Percentiles rank a stretch among this genome's conserved stretches.
Evolutionary conservation across 2,888 invertebrate genomes (phyloP).

Genomic region (Xylota segnis): DNA sequence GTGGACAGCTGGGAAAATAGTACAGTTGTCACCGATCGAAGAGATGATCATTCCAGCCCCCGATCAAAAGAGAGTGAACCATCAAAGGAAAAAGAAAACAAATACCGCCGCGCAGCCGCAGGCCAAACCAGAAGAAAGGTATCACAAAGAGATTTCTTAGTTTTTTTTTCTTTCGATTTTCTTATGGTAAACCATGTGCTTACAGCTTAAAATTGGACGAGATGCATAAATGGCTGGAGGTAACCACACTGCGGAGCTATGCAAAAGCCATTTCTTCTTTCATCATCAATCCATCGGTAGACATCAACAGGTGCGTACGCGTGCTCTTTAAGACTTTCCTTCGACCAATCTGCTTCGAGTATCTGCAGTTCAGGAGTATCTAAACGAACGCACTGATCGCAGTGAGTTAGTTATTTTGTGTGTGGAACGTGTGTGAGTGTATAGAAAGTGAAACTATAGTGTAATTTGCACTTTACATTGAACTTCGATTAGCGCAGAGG

Average conservation of each 20-base stretch:
- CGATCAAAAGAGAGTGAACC: conserved; percentile 2
- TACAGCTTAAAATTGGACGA: conserved; percentile 21
- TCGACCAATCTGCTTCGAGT: background rate
- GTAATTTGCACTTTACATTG: conserved; percentile 19
- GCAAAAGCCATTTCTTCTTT: conserved; percentile 47
- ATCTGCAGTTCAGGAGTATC: background rate
- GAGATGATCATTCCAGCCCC: conserved; percentile 5
- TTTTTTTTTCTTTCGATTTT: background rate
- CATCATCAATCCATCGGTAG: conserved; percentile 56
- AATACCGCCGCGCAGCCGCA: background rate
- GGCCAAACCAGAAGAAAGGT: conserved; percentile 14
- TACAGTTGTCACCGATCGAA: conserved; percentile 23
- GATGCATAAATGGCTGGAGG: conserved; percentile 46
- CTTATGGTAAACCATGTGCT: conserved; percentile 7
- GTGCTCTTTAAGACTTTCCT: conserved; percentile 20
- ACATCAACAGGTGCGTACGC: conserved; percentile 55
- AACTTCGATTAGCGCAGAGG: background rate
- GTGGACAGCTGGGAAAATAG: conserved; percentile 34
- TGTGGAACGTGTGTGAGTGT: conserved; percentile 14
- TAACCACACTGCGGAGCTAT: conserved; percentile 16
- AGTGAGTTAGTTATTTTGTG: conserved; percentile 3
- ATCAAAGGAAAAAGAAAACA: background rate
- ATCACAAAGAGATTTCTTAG: conserved; percentile 14
- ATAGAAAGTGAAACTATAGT: conserved; percentile 55
- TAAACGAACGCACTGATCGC: background rate